Base-by-base conservation (phyloP, 2,888 invertebrate genomes). In the Dicyrtomina minuta region DNA sequence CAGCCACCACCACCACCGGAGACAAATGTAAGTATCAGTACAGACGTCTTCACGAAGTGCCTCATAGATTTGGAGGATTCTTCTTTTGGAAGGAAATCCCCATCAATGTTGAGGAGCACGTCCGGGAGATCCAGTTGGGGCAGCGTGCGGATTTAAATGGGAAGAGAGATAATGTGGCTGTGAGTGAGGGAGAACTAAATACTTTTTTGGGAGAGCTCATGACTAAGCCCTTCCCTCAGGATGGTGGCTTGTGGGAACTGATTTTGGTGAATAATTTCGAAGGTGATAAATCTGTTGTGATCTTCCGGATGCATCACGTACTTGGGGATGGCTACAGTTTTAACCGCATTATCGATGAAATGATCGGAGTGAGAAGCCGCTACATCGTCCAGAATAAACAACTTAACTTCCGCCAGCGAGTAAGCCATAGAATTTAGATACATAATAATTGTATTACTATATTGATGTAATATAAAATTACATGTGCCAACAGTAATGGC, bases 251-350 rank as follows among this genome's bases (percentile, higher is more conserved):
- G 41, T 70, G 75, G 75, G 70, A 72, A 65, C 24, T 73, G 3
- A 27, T 69, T n/a, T 6, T 73, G 15, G 13, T 71, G 10, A 64
- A 56, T 49, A 58, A 71, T 13, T 71, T 41, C 33, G 51, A 66
- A 43, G 55, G 64, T 15, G 56, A 66, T 10, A 62, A 70, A 62
- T 68, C 61, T 33, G 55, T 72, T 3, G 26, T 75, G 41, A 70
- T 74, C 17, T 70, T 75, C 33, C 68, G 75, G 44, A 64, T 75
- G 33, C 75, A 75, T 61, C 75, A 75, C 51, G 70, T 71, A 10
- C 61, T 74, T 26, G 74, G 70, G 6, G 75, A 75, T 66, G 75
- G 75, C 13, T 75, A 75, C 68, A 75, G 68, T 44, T 72, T 72
- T 46, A 75, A 75, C 43, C 61, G 71, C 17, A 49, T 75, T 15